Percentiles rank a stretch among this genome's conserved stretches.
These are phyloP conservation scores for Eurytoma adleriae DNA, from an alignment of 2,888 invertebrate species.

Conservation along the genomic window DNA sequence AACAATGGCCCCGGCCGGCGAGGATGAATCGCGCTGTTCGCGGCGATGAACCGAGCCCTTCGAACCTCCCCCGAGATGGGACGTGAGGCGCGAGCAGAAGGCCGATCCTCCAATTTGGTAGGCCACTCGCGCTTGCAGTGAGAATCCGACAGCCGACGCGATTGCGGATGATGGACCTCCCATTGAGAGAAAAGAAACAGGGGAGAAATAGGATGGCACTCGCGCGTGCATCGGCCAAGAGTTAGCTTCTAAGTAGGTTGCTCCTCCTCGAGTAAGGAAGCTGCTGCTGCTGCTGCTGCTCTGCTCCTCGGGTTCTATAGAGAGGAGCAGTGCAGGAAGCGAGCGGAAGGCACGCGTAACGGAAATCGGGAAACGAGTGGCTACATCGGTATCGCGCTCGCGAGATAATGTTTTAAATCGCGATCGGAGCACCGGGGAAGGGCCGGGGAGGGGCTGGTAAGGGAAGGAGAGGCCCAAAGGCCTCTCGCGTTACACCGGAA, in stretches of 20 bases:
- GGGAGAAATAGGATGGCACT: neutral
- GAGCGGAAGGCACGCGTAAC: neutral
- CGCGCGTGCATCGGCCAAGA: neutral
- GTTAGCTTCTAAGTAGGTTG: constrained; percentile 18
- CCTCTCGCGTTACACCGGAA: constrained; percentile 75
- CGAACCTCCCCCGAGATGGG: neutral
- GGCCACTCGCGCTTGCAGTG: neutral
- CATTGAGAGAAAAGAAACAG: constrained; percentile 11
- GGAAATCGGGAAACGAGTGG: neutral
- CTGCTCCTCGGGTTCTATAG: too few relatives aligned
- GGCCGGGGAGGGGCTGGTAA: neutral
- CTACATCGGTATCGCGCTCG: neutral
- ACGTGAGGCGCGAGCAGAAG: constrained; percentile 25
- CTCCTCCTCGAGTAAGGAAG: constrained; percentile 33
- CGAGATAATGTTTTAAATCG: neutral
- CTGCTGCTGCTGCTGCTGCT: too few relatives aligned
- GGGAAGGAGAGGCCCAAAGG: constrained; percentile 46
- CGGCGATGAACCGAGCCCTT: too few relatives aligned
- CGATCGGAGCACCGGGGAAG: constrained; percentile 19
- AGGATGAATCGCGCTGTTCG: too few relatives aligned
- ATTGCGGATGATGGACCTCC: constrained; percentile 30
- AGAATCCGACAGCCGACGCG: constrained; percentile 38
- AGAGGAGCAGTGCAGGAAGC: neutral
- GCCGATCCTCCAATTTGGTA: neutral
- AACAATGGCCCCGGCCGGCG: constrained; percentile 26